phyloP scores from a whole-genome alignment of 2,797 vertebrate genomes.

The Pipistrellus kuhlii region DNA sequence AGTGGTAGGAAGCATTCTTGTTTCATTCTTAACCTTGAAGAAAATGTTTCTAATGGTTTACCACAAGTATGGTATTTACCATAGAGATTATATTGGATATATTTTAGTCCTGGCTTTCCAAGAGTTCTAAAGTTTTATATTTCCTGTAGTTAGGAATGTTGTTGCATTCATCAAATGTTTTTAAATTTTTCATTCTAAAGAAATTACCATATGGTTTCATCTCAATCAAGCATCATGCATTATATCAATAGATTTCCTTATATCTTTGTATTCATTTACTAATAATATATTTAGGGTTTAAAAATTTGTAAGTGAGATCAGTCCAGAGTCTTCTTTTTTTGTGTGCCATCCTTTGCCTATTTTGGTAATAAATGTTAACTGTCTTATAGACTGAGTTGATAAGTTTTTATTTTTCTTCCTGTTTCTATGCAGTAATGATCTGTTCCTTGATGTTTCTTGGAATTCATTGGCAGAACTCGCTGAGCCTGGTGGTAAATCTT shows the following conservation, averaged over 20 bases:
- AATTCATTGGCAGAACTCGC: not conserved
- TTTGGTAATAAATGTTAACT: conserved; percentile 13
- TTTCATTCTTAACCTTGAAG: conserved; percentile 9
- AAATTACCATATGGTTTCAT: conserved; percentile 15
- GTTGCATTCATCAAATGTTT: conserved; percentile 56
- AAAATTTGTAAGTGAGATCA: not conserved
- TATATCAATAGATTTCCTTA: not conserved
- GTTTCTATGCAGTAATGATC: not conserved
- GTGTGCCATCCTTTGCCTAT: not conserved
- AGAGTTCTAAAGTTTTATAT: conserved; percentile 51
- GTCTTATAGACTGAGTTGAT: not conserved
- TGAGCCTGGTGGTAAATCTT: not conserved
- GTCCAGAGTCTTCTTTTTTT: not conserved
- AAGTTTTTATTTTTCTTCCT: not conserved
- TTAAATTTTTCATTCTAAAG: conserved; percentile 29
- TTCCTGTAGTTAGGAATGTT: conserved; percentile 54
- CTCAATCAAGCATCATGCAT: not conserved
- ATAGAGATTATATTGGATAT: not conserved
- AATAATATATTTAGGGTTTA: conserved; percentile 41
- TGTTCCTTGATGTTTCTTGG: conserved; percentile 37
- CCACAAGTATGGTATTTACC: not conserved
- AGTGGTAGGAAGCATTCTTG: not conserved
- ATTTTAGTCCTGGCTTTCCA: conserved; percentile 55
- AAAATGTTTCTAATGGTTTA: not conserved
- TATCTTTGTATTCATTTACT: not conserved